Percentiles rank a stretch among this genome's conserved stretches.
Conservation (phyloP, 30 jellyfish, hydroid and myxozoan species). For the Rhopilema esculentum region DNA sequence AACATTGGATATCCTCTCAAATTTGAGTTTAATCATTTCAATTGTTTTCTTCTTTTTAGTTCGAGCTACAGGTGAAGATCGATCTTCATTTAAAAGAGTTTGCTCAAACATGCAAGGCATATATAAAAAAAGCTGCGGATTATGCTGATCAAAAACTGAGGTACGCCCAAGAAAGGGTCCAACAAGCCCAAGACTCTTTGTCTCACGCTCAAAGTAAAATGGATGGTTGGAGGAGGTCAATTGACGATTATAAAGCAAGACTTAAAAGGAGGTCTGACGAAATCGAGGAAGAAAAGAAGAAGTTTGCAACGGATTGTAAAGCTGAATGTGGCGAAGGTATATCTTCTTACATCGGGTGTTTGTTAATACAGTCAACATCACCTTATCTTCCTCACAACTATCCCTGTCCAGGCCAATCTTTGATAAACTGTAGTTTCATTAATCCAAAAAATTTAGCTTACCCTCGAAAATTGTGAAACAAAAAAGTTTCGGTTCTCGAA, state of each 20-base stretch:
- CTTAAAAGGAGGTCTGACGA: slow-evolving; percentile 40
- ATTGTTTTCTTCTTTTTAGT: slow-evolving; percentile 4
- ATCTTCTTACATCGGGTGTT: neutral
- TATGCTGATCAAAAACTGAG: slow-evolving; percentile 25
- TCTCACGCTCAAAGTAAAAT: slow-evolving; percentile 47
- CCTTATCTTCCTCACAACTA: too few relatives aligned
- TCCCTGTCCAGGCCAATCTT: too few relatives aligned
- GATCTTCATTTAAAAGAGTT: slow-evolving; percentile 41
- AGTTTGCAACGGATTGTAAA: slow-evolving; percentile 39
- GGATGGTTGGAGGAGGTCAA: slow-evolving; percentile 50
- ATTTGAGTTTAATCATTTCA: neutral
- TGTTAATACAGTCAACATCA: neutral
- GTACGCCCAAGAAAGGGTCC: slow-evolving; percentile 36
- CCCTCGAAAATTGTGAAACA: too few relatives aligned
- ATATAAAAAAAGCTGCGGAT: slow-evolving; percentile 44
- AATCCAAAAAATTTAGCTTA: too few relatives aligned
- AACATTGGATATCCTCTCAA: too few relatives aligned
- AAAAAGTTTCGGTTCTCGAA: too few relatives aligned
- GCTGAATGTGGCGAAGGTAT: slow-evolving; percentile 69
- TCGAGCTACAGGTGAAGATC: slow-evolving; percentile 31
- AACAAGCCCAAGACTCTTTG: slow-evolving; percentile 33
- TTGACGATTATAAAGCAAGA: slow-evolving; percentile 36
- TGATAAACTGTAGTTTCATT: too few relatives aligned
- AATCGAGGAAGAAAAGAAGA: slow-evolving; percentile 48
- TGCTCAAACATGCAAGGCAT: slow-evolving; percentile 20